Evolutionary conservation across 2,888 invertebrate genomes (phyloP), one percentile per base, ranked within the genome.

Genomic region (Caenorhabditis sp.): DNA sequence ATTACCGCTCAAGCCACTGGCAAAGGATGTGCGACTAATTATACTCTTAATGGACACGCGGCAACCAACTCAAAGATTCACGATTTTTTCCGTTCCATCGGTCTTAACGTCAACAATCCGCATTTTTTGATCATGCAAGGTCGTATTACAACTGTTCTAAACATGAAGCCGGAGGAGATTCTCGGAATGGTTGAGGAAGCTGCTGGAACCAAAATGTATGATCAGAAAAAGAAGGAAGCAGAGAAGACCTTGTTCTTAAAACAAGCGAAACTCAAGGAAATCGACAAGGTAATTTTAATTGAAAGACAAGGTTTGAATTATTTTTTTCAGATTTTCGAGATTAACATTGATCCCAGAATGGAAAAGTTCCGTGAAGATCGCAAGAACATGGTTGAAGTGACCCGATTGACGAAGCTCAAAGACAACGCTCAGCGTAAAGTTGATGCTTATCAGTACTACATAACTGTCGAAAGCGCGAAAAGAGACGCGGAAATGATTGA

Each of bases 91-190:
- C 96, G 97, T 89, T 97, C 97, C 0, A 95, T 99, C 6, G 97
- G 98, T 92, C 93, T 99, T 47, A 99, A 99, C 92, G 97, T 99
- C 1, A 99, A 99, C 93, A 99, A 99, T 93, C 99, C 99, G 0
- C 98, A 99, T 92, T 99, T 93, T 50, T 94, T 99, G 40, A 99
- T 99, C 90, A 98, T 99, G 98, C 99, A 99, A 94, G 99, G 99
- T 0, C 94, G 97, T 85, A 97, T 99, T 87, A 98, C 98, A 1
- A 98, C 99, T 94, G 98, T 99, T 1, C 93, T 99, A 28, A 98
- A 97, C 92, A 99, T 99, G 98, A 99, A 98, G 92, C 97, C 99
- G 0, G 94, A 95, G 55, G 98, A 99, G 95, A 96, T 97, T 90
- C 93, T 97, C 68, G 95, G 96, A 64, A 97, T 99, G 97, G 95